Evolutionary conservation across 2,113 vertebrate species (phyloP).

Genomic region (Labeo catla): DNA sequence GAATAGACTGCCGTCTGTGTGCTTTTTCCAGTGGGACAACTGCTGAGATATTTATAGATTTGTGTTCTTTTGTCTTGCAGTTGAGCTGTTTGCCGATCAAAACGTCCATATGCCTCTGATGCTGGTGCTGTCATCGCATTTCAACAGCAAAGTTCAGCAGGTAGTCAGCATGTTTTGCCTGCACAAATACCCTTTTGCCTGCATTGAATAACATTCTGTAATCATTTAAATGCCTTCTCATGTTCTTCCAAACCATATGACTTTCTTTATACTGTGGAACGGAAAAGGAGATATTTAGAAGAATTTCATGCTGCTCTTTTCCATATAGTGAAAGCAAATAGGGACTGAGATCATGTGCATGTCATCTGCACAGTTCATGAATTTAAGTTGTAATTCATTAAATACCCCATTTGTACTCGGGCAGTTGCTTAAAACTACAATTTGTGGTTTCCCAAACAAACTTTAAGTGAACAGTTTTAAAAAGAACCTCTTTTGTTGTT

Average conservation of each 20-base stretch:
- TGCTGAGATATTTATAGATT: constrained; percentile 40
- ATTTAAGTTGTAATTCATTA: too few species aligned
- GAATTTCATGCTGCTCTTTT: constrained; percentile 20
- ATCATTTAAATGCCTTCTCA: not conserved
- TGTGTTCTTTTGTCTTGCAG: constrained; percentile 62
- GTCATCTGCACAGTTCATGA: not conserved
- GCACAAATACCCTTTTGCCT: too few species aligned
- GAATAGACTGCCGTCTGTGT: not conserved
- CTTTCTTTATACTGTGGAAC: not conserved
- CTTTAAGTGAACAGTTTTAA: too few species aligned
- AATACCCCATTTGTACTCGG: too few species aligned
- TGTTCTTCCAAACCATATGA: not conserved
- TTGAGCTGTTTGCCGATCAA: constrained; percentile 83
- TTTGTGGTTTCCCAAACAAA: too few species aligned
- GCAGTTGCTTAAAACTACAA: too few species aligned
- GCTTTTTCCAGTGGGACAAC: constrained; percentile 2
- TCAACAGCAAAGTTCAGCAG: constrained; percentile 85
- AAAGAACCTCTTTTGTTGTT: too few species aligned
- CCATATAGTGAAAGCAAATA: not conserved
- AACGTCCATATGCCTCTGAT: constrained; percentile 83
- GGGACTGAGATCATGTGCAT: not conserved
- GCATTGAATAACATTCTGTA: not conserved
- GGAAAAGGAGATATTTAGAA: not conserved
- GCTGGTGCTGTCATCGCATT: constrained; percentile 82
- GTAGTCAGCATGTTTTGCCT: constrained; percentile 63